Evolutionary conservation across 1,140 invertebrate genomes (phyloP).

Genomic region (Drosophila ercepeae): DNA sequence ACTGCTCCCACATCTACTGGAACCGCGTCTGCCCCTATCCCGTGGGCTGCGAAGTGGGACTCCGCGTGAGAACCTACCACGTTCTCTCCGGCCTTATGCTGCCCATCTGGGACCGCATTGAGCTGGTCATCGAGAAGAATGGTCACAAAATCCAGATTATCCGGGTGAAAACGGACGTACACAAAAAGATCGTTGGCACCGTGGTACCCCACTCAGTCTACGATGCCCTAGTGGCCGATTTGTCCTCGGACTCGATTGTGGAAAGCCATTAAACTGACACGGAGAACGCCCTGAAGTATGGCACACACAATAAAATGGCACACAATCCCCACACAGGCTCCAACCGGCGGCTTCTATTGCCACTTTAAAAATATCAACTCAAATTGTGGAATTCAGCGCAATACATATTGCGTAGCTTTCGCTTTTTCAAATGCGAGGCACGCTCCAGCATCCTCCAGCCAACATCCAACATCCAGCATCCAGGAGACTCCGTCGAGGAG

Average conservation of each 20-base stretch:
- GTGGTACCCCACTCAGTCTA: constrained; percentile 60
- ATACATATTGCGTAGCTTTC: constrained; percentile 60
- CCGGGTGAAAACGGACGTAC: constrained; percentile 53
- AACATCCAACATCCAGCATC: neutral
- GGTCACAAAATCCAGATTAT: constrained; percentile 64
- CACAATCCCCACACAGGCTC: constrained; percentile 22
- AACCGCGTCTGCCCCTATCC: constrained; percentile 37
- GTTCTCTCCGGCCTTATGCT: constrained; percentile 65
- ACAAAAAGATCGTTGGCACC: constrained; percentile 65
- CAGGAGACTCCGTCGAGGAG: constrained; percentile 8
- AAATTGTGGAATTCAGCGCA: constrained; percentile 67
- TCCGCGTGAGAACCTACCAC: constrained; percentile 60
- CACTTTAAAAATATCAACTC: constrained; percentile 79
- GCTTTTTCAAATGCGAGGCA: constrained; percentile 70
- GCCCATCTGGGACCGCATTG: constrained; percentile 67
- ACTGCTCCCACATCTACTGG: constrained; percentile 62
- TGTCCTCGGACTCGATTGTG: constrained; percentile 43
- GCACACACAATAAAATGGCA: constrained; percentile 1
- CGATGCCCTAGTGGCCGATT: constrained; percentile 45
- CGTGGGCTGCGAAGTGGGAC: constrained; percentile 41
- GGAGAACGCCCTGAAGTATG: neutral
- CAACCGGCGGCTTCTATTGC: constrained; percentile 10
- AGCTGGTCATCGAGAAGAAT: constrained; percentile 41
- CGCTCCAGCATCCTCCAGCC: constrained; percentile 42
- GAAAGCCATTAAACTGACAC: constrained; percentile 19